phyloP scores from a whole-genome alignment of 2,113 vertebrate genomes.

The Pomatorhinus ruficollis region DNA sequence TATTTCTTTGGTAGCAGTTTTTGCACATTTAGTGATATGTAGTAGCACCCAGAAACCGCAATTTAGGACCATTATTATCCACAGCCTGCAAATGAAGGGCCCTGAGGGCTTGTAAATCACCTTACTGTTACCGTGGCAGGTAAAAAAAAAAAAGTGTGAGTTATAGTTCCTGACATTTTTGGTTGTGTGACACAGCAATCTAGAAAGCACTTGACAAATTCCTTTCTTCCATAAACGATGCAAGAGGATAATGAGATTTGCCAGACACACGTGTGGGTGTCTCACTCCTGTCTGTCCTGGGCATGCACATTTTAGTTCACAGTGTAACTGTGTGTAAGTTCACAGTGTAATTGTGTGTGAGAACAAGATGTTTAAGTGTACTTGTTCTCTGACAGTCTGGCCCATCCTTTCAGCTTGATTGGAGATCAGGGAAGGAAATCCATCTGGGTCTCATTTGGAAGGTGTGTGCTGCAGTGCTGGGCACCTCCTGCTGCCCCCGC shows the following conservation, averaged over 20 bases:
- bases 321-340: not conserved
- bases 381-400: not conserved
- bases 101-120: not conserved
- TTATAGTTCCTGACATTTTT: not conserved
- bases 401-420: not conserved
- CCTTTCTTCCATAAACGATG: fast-evolving
- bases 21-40: not conserved
- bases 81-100: not conserved
- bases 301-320: fast-evolving
- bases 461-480: not conserved
- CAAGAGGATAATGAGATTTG: not conserved
- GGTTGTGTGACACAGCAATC: not conserved
- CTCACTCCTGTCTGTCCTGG: not conserved
- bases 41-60: not conserved
- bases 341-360: not conserved
- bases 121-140: not conserved
- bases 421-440: not conserved
- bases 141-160: not conserved
- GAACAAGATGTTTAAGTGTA: not conserved
- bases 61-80: fast-evolving
- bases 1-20: not conserved
- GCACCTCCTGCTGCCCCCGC: not conserved
- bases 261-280: fast-evolving
- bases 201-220: not conserved
- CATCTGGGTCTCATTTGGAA: not conserved